A percentile compares a stretch with the other conserved stretches of the same genome.
These are phyloP conservation scores for Entosphenus tridentatus DNA, from an alignment of 2,113 vertebrate species.

Conservation along the genomic window DNA sequence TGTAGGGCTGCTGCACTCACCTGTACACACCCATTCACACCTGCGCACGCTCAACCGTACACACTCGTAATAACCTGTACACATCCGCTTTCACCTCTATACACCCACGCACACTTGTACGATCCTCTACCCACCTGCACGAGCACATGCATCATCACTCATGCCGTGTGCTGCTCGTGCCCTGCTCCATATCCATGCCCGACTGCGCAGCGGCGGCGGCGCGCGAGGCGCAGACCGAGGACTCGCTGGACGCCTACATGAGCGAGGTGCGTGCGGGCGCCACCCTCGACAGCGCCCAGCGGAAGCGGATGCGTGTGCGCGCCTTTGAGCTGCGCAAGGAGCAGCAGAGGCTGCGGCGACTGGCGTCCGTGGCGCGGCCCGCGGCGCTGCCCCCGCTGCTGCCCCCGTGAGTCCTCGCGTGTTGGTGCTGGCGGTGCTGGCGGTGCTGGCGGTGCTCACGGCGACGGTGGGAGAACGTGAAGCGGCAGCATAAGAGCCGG, in stretches of 20 bases:
- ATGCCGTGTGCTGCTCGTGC: no score
- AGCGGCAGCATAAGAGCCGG: not conserved
- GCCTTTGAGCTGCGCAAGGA: constrained; percentile 55
- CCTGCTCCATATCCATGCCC: no score
- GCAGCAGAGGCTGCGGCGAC: constrained; percentile 41
- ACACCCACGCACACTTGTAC: no score
- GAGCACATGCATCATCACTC: no score
- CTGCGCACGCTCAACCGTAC: no score
- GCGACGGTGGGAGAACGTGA: not conserved
- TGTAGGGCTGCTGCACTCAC: no score
- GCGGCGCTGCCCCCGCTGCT: constrained; percentile 53
- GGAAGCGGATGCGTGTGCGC: constrained; percentile 64
- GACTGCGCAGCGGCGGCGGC: not conserved
- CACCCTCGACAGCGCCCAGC: constrained; percentile 45
- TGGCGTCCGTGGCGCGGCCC: constrained; percentile 66
- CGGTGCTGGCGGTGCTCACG: not conserved
- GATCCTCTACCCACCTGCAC: no score
- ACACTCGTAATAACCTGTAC: no score
- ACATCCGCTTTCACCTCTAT: no score
- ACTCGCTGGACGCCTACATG: constrained; percentile 86
- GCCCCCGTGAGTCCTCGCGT: constrained; percentile 27
- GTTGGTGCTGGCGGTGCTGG: not conserved
- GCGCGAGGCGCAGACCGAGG: constrained; percentile 34
- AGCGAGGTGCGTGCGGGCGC: constrained; percentile 41
- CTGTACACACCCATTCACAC: no score